A percentile compares a stretch with the other conserved stretches of the same genome.
These are phyloP conservation scores for Nibea coibor DNA, from an alignment of 2,113 vertebrate species.

Conservation along the genomic window DNA sequence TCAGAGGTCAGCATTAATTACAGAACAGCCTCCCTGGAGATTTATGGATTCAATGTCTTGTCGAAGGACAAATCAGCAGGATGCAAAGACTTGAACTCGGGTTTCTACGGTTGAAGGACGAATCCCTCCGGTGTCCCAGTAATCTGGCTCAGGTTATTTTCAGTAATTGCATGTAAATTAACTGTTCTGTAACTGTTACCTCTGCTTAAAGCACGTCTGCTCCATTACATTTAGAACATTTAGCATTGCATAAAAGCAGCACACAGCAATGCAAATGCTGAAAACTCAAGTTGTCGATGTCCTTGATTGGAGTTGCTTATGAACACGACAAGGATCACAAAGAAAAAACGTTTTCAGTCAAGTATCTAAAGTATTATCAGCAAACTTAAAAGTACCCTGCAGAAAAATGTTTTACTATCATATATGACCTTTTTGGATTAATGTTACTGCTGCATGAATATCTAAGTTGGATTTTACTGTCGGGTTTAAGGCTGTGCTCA, in stretches of 20 bases:
- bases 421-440: not conserved
- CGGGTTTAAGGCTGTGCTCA: not conserved
- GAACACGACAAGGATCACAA: not conserved
- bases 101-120: slow-evolving; percentile 24
- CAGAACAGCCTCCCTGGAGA: slow-evolving; percentile 15
- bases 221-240: not conserved
- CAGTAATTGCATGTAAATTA: not conserved
- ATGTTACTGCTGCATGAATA: not conserved
- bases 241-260: not conserved
- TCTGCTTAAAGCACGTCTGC: not conserved
- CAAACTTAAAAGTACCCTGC: not conserved
- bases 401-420: not conserved
- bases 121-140: not conserved
- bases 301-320: not conserved
- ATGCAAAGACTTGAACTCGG: slow-evolving; percentile 13
- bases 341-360: not conserved
- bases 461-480: not conserved
- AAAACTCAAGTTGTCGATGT: not conserved
- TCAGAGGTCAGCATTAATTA: slow-evolving; percentile 59
- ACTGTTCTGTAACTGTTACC: not conserved
- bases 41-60: slow-evolving; percentile 18
- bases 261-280: not conserved
- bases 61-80: slow-evolving; percentile 44
- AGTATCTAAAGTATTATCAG: not conserved
- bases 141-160: slow-evolving; percentile 6